Evolutionary conservation across 1,140 invertebrate genomes (phyloP), one percentile per base, ranked within the genome.

Genomic region (Drosophila quadrilineata): DNA sequence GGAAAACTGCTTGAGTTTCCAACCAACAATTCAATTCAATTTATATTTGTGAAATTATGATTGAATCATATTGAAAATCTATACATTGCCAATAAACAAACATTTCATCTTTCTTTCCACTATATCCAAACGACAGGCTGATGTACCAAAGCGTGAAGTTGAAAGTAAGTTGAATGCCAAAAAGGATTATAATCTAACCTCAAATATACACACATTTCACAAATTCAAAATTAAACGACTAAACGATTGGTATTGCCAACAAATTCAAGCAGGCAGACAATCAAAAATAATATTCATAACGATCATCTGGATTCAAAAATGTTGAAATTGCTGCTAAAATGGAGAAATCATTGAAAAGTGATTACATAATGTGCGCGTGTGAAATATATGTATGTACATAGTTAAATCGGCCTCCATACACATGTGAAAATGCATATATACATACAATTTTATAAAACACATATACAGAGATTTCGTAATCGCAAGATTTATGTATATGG

Each of bases 141-240:
- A 89, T 88, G 71, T 89, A 71, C 87, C 88, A 79, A 89, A 87
- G 72, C 86, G 88, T 86, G 88, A 89, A 84, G 63, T 89, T 87
- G 88, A 89, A 89, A 89, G 88, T 89, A 89, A 89, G 88, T 89
- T 75, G 14, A 74, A 50, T 10, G 21, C 16, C 17, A 56, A 33
- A 60, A 75, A 86, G 79, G 79, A 85, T 85, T 79, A 86, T 79
- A 48, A 36, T 63, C 50, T 87, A 87, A 87, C 84, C 74, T 88
- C 65, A 82, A 86, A n/a, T n/a, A n/a, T n/a, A n/a, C n/a, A n/a
- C n/a, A n/a, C n/a, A n/a, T n/a, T n/a, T n/a, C n/a, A n/a, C n/a
- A n/a, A n/a, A n/a, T n/a, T 82, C 19, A 63, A 60, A 33, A 45
- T n/a, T n/a, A n/a, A n/a, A n/a, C n/a, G n/a, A n/a, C n/a, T n/a